Conservation (phyloP, 2,797 vertebrate species). For the Zalophus californianus region DNA sequence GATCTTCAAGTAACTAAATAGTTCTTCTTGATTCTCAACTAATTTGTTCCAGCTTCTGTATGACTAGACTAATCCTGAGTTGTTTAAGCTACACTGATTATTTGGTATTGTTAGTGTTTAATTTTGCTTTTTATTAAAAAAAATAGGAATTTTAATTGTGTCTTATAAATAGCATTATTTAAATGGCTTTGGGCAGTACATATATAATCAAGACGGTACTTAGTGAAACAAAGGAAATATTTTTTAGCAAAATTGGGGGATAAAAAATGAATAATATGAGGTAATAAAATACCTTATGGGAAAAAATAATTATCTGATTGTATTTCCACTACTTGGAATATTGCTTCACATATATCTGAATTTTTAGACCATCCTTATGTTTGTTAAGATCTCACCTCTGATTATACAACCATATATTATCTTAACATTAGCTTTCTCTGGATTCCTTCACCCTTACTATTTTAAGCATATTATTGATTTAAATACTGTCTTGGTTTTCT, state of each 20-base stretch:
- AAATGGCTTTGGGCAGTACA: neutral
- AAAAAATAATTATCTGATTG: neutral
- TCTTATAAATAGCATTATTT: neutral
- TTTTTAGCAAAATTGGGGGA: conserved; percentile 14
- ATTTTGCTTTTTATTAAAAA: conserved; percentile 23
- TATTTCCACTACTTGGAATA: neutral
- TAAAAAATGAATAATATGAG: neutral
- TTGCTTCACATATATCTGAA: neutral
- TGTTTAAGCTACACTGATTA: neutral
- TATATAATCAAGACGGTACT: neutral
- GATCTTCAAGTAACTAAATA: neutral
- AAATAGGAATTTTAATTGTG: conserved; percentile 14
- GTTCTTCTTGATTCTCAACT: conserved; percentile 36
- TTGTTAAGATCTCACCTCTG: neutral
- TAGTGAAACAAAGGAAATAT: neutral
- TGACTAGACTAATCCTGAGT: neutral
- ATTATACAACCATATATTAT: neutral
- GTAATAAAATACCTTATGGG: neutral
- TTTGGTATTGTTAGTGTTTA: neutral
- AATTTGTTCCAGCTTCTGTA: neutral
- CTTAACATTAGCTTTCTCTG: neutral
- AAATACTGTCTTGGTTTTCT: neutral
- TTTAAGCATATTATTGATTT: neutral
- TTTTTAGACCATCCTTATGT: neutral
- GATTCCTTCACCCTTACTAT: neutral